Conservation (phyloP, 2,888 invertebrate species). For the Agriopis marginaria region DNA sequence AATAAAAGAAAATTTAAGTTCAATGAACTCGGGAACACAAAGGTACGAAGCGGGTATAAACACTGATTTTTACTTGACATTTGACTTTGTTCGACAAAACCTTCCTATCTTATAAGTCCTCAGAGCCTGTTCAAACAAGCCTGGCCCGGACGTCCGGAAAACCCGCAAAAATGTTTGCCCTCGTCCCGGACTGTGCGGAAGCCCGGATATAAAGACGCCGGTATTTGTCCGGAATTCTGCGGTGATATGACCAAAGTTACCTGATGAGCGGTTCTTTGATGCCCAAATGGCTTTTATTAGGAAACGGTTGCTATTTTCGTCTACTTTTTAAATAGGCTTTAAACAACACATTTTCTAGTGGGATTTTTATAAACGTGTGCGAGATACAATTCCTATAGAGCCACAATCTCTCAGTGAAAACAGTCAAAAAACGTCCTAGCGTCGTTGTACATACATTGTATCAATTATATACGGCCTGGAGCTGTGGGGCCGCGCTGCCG, state of each 20-base stretch:
- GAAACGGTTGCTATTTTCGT: slow-evolving; percentile 4
- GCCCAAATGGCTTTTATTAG: slow-evolving; percentile 13
- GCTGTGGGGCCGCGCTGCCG: too few species aligned
- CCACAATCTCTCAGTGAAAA: too few species aligned
- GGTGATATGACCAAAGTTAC: slow-evolving; percentile 21
- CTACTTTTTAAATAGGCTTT: slow-evolving; percentile 4
- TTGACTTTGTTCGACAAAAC: slow-evolving; percentile 15
- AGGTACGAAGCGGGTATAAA: background rate
- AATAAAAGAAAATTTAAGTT: background rate
- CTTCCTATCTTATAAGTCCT: slow-evolving; percentile 5
- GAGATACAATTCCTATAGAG: too few species aligned
- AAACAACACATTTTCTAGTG: background rate
- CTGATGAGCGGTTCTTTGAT: slow-evolving; percentile 18
- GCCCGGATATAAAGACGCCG: slow-evolving; percentile 23
- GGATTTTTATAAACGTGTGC: background rate
- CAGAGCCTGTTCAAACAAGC: slow-evolving; percentile 14
- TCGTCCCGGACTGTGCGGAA: slow-evolving; percentile 15
- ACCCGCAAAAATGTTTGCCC: slow-evolving; percentile 26
- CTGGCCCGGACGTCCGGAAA: slow-evolving; percentile 15
- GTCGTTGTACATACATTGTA: too few species aligned
- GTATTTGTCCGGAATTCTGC: slow-evolving; percentile 28
- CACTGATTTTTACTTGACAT: slow-evolving; percentile 8
- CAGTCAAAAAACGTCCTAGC: too few species aligned
- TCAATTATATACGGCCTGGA: too few species aligned
- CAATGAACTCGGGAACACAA: background rate